These are phyloP conservation scores for Cettia cetti DNA, from an alignment of 2,113 vertebrate species.

Conservation along the genomic window DNA sequence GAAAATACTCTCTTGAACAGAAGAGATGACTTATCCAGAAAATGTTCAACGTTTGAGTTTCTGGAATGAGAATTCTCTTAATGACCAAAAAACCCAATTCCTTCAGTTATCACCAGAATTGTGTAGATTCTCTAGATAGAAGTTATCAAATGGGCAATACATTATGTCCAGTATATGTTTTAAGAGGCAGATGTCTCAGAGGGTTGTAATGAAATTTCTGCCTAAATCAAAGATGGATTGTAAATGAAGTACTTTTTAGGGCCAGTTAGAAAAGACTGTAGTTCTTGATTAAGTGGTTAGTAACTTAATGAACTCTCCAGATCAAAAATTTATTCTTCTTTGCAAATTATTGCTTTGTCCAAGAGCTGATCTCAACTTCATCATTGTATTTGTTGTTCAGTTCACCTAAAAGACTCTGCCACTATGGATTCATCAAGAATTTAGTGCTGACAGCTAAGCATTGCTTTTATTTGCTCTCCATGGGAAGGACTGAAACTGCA, in stretches of 20 bases:
- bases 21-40: neutral
- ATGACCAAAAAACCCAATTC: neutral
- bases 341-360: neutral
- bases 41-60: neutral
- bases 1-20: neutral
- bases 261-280: neutral
- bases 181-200: neutral
- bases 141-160: neutral
- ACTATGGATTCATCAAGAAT: neutral
- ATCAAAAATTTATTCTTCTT: neutral
- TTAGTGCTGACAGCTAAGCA: neutral
- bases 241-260: neutral
- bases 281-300: neutral
- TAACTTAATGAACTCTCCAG: neutral
- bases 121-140: neutral
- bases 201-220: neutral
- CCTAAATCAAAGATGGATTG: neutral
- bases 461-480: neutral
- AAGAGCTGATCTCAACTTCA: neutral
- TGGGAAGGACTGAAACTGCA: neutral
- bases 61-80: neutral
- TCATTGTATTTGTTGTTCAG: neutral
- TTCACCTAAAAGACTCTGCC: neutral
- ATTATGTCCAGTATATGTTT: rapidly evolving
- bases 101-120: neutral